Conservation (phyloP, 2,888 invertebrate species). For the Anthophora plumipes region DNA sequence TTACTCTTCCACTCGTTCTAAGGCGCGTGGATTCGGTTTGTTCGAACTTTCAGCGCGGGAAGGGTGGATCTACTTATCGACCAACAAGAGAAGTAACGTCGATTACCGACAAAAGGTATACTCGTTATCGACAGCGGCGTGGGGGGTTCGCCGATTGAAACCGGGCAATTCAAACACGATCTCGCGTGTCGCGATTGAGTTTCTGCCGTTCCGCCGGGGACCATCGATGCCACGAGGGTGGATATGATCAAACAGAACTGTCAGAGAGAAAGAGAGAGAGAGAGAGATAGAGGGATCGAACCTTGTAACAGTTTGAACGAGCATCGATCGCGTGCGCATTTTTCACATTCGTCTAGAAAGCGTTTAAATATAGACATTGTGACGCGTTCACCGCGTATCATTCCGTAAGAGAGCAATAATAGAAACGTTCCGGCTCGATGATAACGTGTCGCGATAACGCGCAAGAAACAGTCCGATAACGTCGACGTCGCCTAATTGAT, state of each 20-base stretch:
- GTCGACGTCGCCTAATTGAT: slow-evolving; percentile 56
- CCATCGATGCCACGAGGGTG: too few relatives aligned
- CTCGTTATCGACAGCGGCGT: not conserved
- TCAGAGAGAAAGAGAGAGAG: not conserved
- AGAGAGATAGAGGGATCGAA: not conserved
- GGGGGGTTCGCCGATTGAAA: not conserved
- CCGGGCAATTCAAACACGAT: not conserved
- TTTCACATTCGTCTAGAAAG: slow-evolving; percentile 56
- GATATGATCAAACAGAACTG: too few relatives aligned
- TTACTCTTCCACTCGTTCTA: too few relatives aligned
- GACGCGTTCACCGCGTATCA: slow-evolving; percentile 49
- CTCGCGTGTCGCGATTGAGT: too few relatives aligned
- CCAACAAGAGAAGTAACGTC: not conserved
- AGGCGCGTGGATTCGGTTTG: not conserved
- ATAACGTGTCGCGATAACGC: slow-evolving; percentile 65
- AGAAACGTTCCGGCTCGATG: slow-evolving; percentile 54
- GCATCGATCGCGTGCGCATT: slow-evolving; percentile 30
- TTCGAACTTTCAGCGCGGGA: not conserved
- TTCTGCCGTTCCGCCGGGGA: too few relatives aligned
- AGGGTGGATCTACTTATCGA: slow-evolving; percentile 1
- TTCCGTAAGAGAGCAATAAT: slow-evolving; percentile 64
- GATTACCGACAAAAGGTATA: slow-evolving; percentile 17
- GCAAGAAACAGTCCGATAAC: slow-evolving; percentile 65
- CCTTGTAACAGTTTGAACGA: slow-evolving; percentile 54
- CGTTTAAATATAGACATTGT: slow-evolving; percentile 69